Evolutionary conservation across 2,113 vertebrate genomes (phyloP).

Genomic region (Toxostoma redivivum): DNA sequence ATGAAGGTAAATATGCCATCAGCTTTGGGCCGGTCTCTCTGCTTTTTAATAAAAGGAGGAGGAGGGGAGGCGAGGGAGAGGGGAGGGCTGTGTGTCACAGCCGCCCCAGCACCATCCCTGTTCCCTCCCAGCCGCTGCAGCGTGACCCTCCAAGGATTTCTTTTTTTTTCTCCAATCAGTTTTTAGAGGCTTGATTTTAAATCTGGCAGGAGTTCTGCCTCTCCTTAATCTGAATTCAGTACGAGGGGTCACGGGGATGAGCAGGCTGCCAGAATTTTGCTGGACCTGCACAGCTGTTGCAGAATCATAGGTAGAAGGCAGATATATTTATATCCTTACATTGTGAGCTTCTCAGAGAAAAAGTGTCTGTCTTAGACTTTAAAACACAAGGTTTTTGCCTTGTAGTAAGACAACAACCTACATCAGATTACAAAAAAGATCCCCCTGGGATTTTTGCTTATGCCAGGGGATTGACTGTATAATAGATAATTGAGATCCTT

Average conservation of each 20-base stretch:
- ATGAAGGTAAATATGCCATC: conserved; percentile 79
- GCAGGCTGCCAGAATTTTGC: neutral
- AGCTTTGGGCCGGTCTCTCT: conserved; percentile 63
- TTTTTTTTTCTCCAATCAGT: neutral
- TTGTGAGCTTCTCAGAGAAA: neutral
- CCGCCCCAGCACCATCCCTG: neutral
- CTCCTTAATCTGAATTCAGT: neutral
- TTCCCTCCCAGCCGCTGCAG: neutral
- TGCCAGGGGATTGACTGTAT: too few relatives aligned
- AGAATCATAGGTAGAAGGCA: neutral
- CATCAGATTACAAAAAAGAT: neutral
- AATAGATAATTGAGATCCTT: neutral
- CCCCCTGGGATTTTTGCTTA: neutral
- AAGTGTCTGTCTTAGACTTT: neutral
- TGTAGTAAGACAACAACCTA: neutral
- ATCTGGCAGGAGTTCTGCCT: neutral
- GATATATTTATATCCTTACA: neutral
- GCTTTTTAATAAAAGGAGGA: conserved; percentile 69
- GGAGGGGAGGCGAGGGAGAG: neutral
- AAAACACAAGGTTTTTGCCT: neutral
- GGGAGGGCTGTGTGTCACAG: neutral
- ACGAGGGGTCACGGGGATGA: neutral
- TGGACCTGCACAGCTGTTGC: neutral
- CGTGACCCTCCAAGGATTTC: neutral
- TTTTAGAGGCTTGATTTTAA: neutral